Conservation (phyloP, 2,113 vertebrate genomes). For the Euleptes europaea region DNA sequence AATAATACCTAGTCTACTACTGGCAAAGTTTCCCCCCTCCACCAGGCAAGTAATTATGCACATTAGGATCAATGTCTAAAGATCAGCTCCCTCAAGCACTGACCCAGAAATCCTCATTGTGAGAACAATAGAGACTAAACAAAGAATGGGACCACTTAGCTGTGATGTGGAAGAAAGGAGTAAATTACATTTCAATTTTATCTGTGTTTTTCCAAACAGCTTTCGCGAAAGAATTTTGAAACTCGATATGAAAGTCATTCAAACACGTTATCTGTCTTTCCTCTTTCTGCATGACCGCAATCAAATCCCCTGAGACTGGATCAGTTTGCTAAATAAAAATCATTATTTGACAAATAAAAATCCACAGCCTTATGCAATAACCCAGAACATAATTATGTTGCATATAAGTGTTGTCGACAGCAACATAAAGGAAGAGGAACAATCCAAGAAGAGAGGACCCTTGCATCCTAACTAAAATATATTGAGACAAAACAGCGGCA, state of each 20-base stretch:
- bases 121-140: conserved; percentile 47
- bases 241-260: conserved; percentile 53
- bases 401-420: conserved; percentile 27
- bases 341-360: conserved; percentile 43
- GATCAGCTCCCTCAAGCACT: conserved; percentile 34
- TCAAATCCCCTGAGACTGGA: conserved; percentile 37
- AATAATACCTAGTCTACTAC: not conserved
- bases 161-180: conserved; percentile 50
- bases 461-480: not conserved
- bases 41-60: conserved; percentile 45
- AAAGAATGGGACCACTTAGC: conserved; percentile 50
- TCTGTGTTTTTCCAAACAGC: conserved; percentile 41
- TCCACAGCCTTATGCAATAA: conserved; percentile 31
- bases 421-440: not conserved
- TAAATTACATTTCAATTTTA: conserved; percentile 60
- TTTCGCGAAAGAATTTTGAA: conserved; percentile 52
- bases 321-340: conserved; percentile 45
- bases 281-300: conserved; percentile 28
- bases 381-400: conserved; percentile 37
- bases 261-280: conserved; percentile 43
- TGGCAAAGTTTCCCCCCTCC: conserved; percentile 14
- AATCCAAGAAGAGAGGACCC: not conserved
- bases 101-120: conserved; percentile 41
- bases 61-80: conserved; percentile 34
- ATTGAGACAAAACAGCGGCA: not conserved